A percentile compares a stretch with the other conserved stretches of the same genome.
These are phyloP conservation scores for Orthosia gothica DNA, from an alignment of 2,888 invertebrate species.

Conservation along the genomic window DNA sequence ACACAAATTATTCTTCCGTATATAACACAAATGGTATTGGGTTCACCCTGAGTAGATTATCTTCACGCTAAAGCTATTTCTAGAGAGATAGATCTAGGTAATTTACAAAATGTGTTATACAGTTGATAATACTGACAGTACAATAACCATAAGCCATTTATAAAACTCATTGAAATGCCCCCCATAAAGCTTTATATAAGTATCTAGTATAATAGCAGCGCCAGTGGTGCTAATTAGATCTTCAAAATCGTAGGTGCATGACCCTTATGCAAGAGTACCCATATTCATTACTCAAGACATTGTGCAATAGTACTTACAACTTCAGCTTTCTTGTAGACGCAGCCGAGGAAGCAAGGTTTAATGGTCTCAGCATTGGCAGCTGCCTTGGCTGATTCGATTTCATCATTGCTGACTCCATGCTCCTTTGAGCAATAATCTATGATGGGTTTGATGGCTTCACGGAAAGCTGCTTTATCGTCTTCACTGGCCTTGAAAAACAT, in stretches of 20 bases:
- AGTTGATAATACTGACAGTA: neutral
- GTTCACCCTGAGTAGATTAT: neutral
- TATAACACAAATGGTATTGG: neutral
- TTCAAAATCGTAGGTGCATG: too few relatives aligned
- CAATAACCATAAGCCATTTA: too few relatives aligned
- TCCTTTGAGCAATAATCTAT: slow-evolving; percentile 58
- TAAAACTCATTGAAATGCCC: too few relatives aligned
- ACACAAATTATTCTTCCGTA: neutral
- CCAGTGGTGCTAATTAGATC: too few relatives aligned
- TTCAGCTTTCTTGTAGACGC: slow-evolving; percentile 58
- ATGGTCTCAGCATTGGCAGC: slow-evolving; percentile 42
- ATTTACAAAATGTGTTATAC: too few relatives aligned
- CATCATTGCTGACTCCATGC: slow-evolving; percentile 46
- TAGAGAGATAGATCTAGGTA: too few relatives aligned
- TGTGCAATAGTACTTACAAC: slow-evolving; percentile 61
- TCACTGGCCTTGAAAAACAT: slow-evolving; percentile 33
- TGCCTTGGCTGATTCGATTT: slow-evolving; percentile 54
- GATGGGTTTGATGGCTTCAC: slow-evolving; percentile 45
- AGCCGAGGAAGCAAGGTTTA: slow-evolving; percentile 66
- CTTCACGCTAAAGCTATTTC: too few relatives aligned
- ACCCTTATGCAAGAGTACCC: neutral
- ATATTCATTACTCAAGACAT: neutral
- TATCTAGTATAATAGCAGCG: too few relatives aligned
- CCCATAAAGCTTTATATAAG: too few relatives aligned
- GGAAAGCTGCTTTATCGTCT: slow-evolving; percentile 52